Evolutionary conservation across 2,888 invertebrate genomes (phyloP), one percentile per base, ranked within the genome.

Genomic region (Halocaridina rubra): DNA sequence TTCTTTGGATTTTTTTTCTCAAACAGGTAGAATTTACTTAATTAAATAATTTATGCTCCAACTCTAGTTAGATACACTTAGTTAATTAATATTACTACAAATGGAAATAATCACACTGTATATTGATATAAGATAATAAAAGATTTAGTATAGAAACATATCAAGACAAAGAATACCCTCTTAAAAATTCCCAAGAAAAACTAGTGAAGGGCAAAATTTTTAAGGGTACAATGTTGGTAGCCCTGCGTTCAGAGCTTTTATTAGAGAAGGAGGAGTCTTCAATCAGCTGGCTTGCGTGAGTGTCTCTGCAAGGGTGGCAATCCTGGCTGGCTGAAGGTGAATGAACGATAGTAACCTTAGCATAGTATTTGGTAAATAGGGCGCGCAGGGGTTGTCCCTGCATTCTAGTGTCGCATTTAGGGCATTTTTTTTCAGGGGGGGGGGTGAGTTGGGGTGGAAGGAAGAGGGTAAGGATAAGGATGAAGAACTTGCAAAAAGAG

Each of bases 301-400:
- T 10, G 27, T 24, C 32, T 24, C 78, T 46, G 78, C 16, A 39
- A 57, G 57, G 59, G 30, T 71, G 75, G 77, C 69, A 59, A 16
- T 39, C 27, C n/a, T 61, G 80, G 79, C 57, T 71, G 69, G 32
- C 24, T 27, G 57, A 57, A 82, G 81, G 81, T 69, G 81, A 82
- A 82, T 82, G 81, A 82, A 82, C 81, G 69, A 71, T 69, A 82
- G 81, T 82, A 82, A 82, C 81, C 81, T 82, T 82, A 82, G 69
- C 81, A 71, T 69, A 82, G 69, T 77, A 77, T 77, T 67, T 77
- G 76, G 77, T 69, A 82, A 77, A 77, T 53, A 46, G 71, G 81
- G 75, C 67, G 30, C 75, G 32, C 72, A n/a, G n/a, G n/a, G 53
- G 64, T 57, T 81, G 76, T 76, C 81, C 81, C 76, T 71, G 53